Evolutionary conservation across 2,113 vertebrate species (phyloP).

Genomic region (Dissostichus mawsoni): DNA sequence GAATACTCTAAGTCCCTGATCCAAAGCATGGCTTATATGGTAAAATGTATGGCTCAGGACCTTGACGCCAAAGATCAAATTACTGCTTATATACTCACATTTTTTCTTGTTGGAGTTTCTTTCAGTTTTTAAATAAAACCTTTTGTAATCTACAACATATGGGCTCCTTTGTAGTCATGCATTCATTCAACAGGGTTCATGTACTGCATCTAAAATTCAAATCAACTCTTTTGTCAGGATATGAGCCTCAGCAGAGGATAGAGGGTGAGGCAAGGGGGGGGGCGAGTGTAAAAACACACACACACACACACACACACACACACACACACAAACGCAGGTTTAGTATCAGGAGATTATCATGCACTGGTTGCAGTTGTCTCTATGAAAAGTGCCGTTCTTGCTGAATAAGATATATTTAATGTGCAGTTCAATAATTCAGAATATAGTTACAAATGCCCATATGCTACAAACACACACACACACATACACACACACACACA

Average conservation of each 20-base stretch:
- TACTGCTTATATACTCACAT: not conserved
- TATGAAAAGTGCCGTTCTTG: not conserved
- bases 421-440: constrained; percentile 22
- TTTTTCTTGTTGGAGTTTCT: not conserved
- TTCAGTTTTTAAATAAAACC: not conserved
- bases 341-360: not conserved
- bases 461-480: constrained; percentile 3
- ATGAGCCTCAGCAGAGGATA: constrained; percentile 7
- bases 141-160: not conserved
- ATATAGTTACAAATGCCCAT: not conserved
- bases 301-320: no score
- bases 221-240: constrained; percentile 37
- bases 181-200: constrained; percentile 21
- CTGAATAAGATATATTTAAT: constrained; percentile 9
- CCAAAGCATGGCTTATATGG: no score
- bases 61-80: no score
- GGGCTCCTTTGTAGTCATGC: not conserved
- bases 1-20: no score
- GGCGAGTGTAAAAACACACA: no score
- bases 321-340: no score
- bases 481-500: not conserved
- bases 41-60: no score
- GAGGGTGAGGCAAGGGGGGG: not conserved
- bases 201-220: constrained; percentile 27
- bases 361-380: not conserved